A percentile compares a stretch with the other conserved stretches of the same genome.
These are phyloP conservation scores for Campopleginae sp. DNA, from an alignment of 2,888 invertebrate species.

Conservation along the genomic window DNA sequence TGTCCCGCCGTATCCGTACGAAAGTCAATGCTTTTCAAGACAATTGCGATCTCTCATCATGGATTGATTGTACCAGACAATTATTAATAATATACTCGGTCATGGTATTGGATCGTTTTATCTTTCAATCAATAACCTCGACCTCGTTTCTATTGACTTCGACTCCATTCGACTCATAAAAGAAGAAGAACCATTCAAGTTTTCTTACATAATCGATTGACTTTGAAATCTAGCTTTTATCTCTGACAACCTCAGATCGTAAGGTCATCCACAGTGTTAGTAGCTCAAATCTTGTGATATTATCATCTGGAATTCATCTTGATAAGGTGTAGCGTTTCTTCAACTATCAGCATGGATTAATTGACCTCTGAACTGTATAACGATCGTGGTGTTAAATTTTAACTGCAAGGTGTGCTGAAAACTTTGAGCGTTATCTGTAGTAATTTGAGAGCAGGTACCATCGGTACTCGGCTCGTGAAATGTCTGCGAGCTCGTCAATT, in stretches of 20 bases:
- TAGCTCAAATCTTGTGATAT: slow-evolving; percentile 6
- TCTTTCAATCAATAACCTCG: not conserved
- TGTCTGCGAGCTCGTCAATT: slow-evolving; percentile 28
- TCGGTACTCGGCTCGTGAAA: slow-evolving; percentile 51
- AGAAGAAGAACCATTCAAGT: not conserved
- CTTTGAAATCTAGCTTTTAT: slow-evolving; percentile 17
- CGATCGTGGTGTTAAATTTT: slow-evolving; percentile 13
- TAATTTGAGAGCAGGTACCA: not conserved
- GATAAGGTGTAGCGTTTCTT: slow-evolving; percentile 18
- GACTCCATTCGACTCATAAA: not conserved
- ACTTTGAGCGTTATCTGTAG: slow-evolving; percentile 40
- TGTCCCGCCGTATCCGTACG: not conserved
- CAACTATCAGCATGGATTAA: slow-evolving; percentile 33
- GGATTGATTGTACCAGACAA: not conserved
- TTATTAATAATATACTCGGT: slow-evolving; percentile 9
- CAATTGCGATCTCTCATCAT: slow-evolving; percentile 4
- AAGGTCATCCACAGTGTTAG: slow-evolving; percentile 3
- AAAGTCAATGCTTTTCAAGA: slow-evolving; percentile 9
- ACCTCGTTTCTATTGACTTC: slow-evolving; percentile 2
- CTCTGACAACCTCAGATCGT: not conserved
- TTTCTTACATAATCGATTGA: slow-evolving; percentile 6
- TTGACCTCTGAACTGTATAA: slow-evolving; percentile 17
- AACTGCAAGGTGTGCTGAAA: slow-evolving; percentile 13
- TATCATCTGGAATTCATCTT: slow-evolving; percentile 12
- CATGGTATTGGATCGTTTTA: not conserved